Evolutionary conservation across 2,888 invertebrate genomes (phyloP).

Genomic region (Timandra comae): DNA sequence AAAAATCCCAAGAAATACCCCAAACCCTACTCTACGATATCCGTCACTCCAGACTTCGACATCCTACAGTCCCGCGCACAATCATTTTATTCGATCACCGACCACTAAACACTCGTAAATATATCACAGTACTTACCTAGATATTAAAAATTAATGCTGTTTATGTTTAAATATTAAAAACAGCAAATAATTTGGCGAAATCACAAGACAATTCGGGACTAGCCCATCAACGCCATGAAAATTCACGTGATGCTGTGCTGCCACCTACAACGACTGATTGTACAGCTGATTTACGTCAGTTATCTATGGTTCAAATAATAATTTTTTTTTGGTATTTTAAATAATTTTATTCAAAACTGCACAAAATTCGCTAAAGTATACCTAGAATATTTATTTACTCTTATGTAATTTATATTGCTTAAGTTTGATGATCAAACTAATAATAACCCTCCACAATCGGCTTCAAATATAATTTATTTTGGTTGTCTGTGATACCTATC

Average conservation of each 20-base stretch:
- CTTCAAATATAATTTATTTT: too few relatives aligned
- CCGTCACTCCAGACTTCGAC: conserved; percentile 60
- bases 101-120: conserved; percentile 22
- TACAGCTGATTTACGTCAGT: conserved; percentile 77
- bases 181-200: conserved; percentile 73
- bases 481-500: too few relatives aligned
- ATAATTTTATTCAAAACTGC: not conserved
- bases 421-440: too few relatives aligned
- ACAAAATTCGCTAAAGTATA: too few relatives aligned
- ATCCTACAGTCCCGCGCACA: conserved; percentile 64
- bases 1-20: conserved; percentile 51
- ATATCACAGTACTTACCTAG: conserved; percentile 57
- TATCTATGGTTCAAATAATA: conserved; percentile 54
- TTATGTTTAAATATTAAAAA: conserved; percentile 63
- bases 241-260: conserved; percentile 81
- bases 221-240: conserved; percentile 78
- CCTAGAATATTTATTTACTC: too few relatives aligned
- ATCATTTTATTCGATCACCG: conserved; percentile 25
- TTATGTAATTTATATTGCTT: too few relatives aligned
- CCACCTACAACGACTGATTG: conserved; percentile 69
- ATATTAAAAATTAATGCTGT: conserved; percentile 68
- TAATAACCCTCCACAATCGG: too few relatives aligned
- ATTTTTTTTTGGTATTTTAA: too few relatives aligned
- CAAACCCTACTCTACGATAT: conserved; percentile 55
- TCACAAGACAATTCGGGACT: conserved; percentile 77